Evolutionary conservation across 2,113 vertebrate species (phyloP), one percentile per base, ranked within the genome.

Genomic region (Chaetodon auriga): DNA sequence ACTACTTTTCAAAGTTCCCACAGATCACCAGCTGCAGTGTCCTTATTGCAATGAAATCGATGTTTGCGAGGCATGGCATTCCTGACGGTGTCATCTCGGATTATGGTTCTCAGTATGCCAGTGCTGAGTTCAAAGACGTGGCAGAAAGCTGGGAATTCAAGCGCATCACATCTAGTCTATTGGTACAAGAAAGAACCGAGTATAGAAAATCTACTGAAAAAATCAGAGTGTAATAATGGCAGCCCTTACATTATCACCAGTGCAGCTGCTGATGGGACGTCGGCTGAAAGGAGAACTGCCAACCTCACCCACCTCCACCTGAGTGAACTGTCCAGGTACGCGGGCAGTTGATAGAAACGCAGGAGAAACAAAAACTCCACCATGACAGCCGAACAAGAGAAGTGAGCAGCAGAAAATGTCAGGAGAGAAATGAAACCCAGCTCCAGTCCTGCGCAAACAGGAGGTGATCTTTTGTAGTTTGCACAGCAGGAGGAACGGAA

Each of bases 251-350:
- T 64, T 35, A 12, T 81, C 46, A 38, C 55, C 38, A 49, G 74
- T 15, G 43, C 48, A 36, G 55, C 21, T 68, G 38, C 16, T 82
- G 4, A 49, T 43, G 14, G 55, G 46, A 53, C 0, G 7, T 13
- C 2, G 1, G n/a, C 68, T 61, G 4, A 78, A 68, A 74, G 61
- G 8, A 30, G 81, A 74, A 41, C 45, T 60, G 54, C 46, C 75
- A 68, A 48, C 45, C 0, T 57, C 57, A 48, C 43, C 11, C 35
- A 46, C 38, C 38, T 10, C 62, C 23, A 64, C 68, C 68, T 35
- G 60, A 61, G n/a, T 35, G 45, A 43, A 6, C 25, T 30, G 13
- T 21, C 30, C 46, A 62, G 14, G 57, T 54, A 16, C 0, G 2
- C 23, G 25, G 9, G 5, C 23, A 69, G 36, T 21, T 19, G 35